Evolutionary conservation across 2,113 vertebrate species (phyloP), one percentile per base, ranked within the genome.

Genomic region (Dendrocopos noguchii): DNA sequence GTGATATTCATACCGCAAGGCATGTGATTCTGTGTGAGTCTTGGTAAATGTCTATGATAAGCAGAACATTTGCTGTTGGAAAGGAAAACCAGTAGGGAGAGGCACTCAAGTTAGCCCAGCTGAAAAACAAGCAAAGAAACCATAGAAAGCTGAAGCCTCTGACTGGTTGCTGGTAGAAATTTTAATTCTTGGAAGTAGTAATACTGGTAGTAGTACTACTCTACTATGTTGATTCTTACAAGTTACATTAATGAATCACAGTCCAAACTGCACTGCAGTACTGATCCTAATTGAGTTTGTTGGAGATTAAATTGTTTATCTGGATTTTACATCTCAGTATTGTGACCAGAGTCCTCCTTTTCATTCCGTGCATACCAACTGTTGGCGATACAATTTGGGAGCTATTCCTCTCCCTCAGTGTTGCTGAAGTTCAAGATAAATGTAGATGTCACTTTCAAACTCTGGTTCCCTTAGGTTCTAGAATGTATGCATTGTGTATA

Each of bases 241-340:
- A 59, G 55, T 78, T 65, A 22, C 4, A 13, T 67, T 60, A 80
- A n/a, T 64, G 33, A 33, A 74, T 13, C 47, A 34, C 31, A 15
- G 61, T 19, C 60, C 56, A 75, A 55, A 31, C 46, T 33, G 16
- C 34, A 50, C n/a, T 47, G 47, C 42, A 75, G 33, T 84, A 31
- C 33, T 93, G 55, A 94, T 84, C 39, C 75, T 92, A 47, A 87
- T 94, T 80, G 91, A 92, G 79, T 95, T 96, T 94, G 91, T 91
- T 92, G 46, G 76, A 64, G 79, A 86, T 84, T 74, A 91, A 93
- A 73, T 80, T 70, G 73, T 66, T 92, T 92, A 87, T 50, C 28
- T 94, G 85, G 85, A 44, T 94, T 83, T 96, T 83, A 36, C 63
- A 27, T 81, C 44, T 78, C 27, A 9, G 10, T 59, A 27, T 34